Evolutionary conservation across 1,140 invertebrate species (phyloP).

Genomic region (Chironomus tepperi): DNA sequence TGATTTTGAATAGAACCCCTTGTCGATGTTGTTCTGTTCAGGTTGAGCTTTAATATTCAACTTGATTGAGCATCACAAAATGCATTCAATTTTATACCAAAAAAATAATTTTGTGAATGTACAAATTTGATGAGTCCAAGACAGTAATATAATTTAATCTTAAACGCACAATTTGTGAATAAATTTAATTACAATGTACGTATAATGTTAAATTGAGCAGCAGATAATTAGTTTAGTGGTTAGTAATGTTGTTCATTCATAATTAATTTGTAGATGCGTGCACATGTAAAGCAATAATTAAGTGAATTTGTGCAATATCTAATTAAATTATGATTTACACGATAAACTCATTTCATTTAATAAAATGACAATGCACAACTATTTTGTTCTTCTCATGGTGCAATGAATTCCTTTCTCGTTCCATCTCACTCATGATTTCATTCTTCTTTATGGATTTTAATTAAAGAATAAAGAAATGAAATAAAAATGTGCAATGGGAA

Average conservation of each 20-base stretch:
- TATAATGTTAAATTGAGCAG: background rate
- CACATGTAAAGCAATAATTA: constrained; percentile 2
- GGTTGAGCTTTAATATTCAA: too few species aligned
- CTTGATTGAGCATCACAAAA: too few species aligned
- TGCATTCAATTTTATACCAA: background rate
- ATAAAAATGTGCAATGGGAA: too few species aligned
- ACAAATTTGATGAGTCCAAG: too few species aligned
- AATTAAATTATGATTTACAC: constrained; percentile 15
- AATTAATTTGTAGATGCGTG: background rate
- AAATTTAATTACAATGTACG: background rate
- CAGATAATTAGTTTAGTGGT: constrained; percentile 8
- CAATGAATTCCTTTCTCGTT: too few species aligned
- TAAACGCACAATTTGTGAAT: background rate
- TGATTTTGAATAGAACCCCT: too few species aligned
- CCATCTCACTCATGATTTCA: too few species aligned
- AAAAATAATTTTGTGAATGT: background rate
- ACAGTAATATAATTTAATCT: background rate
- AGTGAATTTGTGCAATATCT: background rate
- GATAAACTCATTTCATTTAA: background rate
- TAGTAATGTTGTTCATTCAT: background rate
- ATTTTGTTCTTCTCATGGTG: too few species aligned
- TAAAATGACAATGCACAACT: too few species aligned
- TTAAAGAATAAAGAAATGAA: too few species aligned
- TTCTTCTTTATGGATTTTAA: too few species aligned
- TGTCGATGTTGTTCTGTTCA: too few species aligned